A percentile compares a stretch with the other conserved stretches of the same genome.
phyloP scores from a whole-genome alignment of 1,140 invertebrate species.

The Pomacea maculata region DNA sequence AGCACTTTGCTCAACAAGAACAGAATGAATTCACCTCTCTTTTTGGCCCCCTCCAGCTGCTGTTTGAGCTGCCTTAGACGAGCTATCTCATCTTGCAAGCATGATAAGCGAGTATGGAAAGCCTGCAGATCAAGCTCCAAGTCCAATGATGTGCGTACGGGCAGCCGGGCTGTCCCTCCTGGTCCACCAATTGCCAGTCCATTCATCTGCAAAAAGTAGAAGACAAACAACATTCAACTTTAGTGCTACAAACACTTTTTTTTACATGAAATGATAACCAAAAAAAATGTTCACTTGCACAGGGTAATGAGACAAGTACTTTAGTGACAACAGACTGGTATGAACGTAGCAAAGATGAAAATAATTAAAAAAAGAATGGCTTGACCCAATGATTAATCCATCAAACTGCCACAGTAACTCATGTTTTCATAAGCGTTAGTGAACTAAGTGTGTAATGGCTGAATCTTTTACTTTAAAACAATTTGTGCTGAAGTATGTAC shows the following conservation, averaged over 20 bases:
- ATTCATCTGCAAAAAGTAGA: constrained; percentile 5
- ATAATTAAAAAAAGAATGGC: neutral
- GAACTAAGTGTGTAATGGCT: neutral
- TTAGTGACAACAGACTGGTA: too few species aligned
- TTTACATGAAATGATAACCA: neutral
- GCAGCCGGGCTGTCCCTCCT: constrained; percentile 32
- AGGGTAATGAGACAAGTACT: too few species aligned
- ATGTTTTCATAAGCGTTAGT: neutral
- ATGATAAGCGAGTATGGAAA: constrained; percentile 82
- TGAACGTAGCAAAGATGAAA: neutral
- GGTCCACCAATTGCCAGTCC: constrained; percentile 6
- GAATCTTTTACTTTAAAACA: neutral
- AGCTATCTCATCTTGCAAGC: constrained; percentile 83
- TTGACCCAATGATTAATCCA: too few species aligned
- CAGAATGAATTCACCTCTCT: constrained; percentile 42
- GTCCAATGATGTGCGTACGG: constrained; percentile 85
- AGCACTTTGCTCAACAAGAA: neutral
- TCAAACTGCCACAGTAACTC: too few species aligned
- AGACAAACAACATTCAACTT: neutral
- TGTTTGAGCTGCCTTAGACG: constrained; percentile 82
- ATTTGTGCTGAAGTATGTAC: constrained; percentile 25
- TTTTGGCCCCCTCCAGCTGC: constrained; percentile 60
- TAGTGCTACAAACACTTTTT: neutral
- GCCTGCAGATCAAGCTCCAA: constrained; percentile 89
- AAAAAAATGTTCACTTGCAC: neutral